Base-by-base conservation (phyloP, 2,888 invertebrate genomes). In the Scelioninae gen. 2 region DNA sequence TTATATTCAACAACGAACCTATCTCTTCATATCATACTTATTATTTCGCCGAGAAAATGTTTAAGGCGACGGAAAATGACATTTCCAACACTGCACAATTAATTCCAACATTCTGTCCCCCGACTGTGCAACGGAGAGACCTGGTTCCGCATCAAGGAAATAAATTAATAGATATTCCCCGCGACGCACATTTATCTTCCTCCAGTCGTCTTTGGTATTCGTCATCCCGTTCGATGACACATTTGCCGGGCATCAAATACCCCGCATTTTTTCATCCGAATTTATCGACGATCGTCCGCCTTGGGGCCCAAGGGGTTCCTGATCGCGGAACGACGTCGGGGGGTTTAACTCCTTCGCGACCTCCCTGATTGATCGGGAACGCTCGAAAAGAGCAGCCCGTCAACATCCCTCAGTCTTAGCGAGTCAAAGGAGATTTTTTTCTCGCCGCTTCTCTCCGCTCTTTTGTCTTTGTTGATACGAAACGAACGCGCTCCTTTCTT, bases 321-420 rank as follows among this genome's bases (percentile, higher is more conserved):
- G n/a, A n/a, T n/a, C n/a, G n/a, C n/a, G n/a, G n/a, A n/a, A n/a
- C n/a, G n/a, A n/a, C n/a, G n/a, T n/a, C n/a, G n/a, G n/a, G n/a
- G 7, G 43, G 45, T 16, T 16, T 22, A 53, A 55, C 48, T n/a
- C n/a, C n/a, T n/a, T 64, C 52, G 72, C 61, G 70, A 76, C 72
- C 64, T 67, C 37, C 67, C 71, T 74, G 74, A 74, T 76, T 65
- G 76, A 74, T 76, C 60, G 65, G 46, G 63, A 67, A 43, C 43
- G 58, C 69, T 68, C 55, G 53, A 31, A 63, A 45, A 72, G 65
- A 68, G 68, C 74, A 68, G 68, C 53, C 50, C 57, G 41, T 45
- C 58, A 48, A 68, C 71, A 64, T 72, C 52, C 74, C 60, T 64
- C 55, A 60, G 68, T 71, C 58, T 61, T 55, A 48, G 22, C 31